Evolutionary conservation across 1,140 invertebrate species (phyloP).

Genomic region (Oryzaephilus surinamensis): DNA sequence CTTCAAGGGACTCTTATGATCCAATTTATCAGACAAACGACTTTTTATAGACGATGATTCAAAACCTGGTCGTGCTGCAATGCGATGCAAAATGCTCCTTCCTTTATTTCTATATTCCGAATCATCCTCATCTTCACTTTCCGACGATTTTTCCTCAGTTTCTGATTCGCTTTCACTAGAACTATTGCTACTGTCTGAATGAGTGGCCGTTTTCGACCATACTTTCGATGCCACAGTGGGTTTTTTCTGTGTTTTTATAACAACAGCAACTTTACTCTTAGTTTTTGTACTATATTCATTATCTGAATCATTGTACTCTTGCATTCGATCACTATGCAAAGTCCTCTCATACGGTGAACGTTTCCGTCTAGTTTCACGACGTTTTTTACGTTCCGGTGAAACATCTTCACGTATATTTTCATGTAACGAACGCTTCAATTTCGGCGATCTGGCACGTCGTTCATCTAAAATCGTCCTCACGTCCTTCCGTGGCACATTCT

Average conservation of each 20-base stretch:
- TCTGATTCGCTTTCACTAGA: no score
- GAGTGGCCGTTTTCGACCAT: no score
- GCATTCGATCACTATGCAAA: constrained; percentile 14
- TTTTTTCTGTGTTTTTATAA: constrained; percentile 31
- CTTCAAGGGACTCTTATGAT: no score
- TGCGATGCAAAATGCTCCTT: no score
- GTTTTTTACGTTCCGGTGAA: constrained; percentile 1
- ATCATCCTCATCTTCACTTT: no score
- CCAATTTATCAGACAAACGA: no score
- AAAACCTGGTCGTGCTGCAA: no score
- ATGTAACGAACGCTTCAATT: background rate
- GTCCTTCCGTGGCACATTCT: background rate
- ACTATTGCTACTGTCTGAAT: no score
- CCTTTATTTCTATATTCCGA: no score
- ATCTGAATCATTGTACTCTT: background rate
- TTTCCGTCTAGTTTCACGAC: constrained; percentile 1
- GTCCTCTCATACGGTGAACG: constrained; percentile 9
- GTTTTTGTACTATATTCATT: constrained; percentile 15
- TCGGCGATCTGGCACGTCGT: background rate
- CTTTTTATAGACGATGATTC: no score
- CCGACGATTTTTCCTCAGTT: no score
- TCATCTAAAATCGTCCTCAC: background rate
- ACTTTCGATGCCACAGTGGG: constrained; percentile 33
- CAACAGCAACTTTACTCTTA: constrained; percentile 32
- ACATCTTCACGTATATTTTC: background rate